These are phyloP conservation scores for Bellardia bayeri DNA, from an alignment of 2,888 invertebrate species.

Conservation along the genomic window DNA sequence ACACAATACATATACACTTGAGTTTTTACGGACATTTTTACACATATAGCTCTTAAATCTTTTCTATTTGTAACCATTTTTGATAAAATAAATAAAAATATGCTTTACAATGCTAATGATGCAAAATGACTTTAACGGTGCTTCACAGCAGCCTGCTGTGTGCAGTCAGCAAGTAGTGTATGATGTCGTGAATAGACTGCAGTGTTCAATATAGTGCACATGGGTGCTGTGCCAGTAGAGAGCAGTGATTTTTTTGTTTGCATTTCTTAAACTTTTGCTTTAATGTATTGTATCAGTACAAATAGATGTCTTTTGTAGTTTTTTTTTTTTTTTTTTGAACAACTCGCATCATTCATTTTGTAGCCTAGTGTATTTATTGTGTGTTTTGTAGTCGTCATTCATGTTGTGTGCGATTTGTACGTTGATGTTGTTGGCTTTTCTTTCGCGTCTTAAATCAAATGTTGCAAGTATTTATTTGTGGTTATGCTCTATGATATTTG, in stretches of 20 bases:
- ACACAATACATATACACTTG: conserved; percentile 7
- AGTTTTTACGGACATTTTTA: not conserved
- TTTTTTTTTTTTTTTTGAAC: not conserved
- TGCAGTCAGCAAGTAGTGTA: conserved; percentile 42
- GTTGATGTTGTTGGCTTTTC: conserved; percentile 28
- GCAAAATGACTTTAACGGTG: conserved; percentile 82
- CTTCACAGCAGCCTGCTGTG: conserved; percentile 65
- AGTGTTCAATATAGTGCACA: conserved; percentile 40
- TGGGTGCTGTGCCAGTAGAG: conserved; percentile 43
- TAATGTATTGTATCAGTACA: conserved; percentile 31
- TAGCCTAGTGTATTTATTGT: conserved; percentile 18
- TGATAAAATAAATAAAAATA: conserved; percentile 67
- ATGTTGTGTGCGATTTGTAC: conserved; percentile 51
- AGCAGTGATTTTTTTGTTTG: conserved; percentile 21
- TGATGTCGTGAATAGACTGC: not conserved
- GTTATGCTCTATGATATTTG: conserved; percentile 61
- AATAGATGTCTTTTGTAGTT: conserved; percentile 59
- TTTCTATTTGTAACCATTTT: conserved; percentile 52
- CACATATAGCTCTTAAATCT: not conserved
- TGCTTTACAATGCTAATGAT: conserved; percentile 79
- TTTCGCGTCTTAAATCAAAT: conserved; percentile 56
- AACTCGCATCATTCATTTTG: conserved; percentile 52
- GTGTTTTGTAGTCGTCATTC: conserved; percentile 46
- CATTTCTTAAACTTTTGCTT: conserved; percentile 38
- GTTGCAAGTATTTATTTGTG: conserved; percentile 44